Conservation (phyloP, 2,113 vertebrate genomes). For the Pelvicachromis taeniatus region DNA sequence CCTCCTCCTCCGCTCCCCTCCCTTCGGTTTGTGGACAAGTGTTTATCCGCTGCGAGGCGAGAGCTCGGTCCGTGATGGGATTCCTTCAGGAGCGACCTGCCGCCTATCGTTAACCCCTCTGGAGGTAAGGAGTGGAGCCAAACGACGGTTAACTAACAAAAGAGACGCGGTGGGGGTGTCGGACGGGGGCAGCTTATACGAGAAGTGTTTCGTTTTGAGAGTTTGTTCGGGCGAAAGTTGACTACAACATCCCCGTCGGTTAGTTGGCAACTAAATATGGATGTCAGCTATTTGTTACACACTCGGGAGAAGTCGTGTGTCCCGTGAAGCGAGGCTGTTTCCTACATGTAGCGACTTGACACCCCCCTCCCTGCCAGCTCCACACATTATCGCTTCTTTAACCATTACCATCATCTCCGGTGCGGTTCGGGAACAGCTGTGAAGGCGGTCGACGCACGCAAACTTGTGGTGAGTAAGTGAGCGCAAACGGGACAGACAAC, state of each 20-base stretch:
- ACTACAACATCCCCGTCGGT: neutral
- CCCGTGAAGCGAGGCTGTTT: neutral
- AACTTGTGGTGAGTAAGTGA: slow-evolving; percentile 65
- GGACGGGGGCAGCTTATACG: neutral
- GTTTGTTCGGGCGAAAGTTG: slow-evolving; percentile 39
- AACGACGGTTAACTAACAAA: neutral
- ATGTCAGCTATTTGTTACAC: neutral
- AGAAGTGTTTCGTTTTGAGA: neutral
- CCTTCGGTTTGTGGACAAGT: neutral
- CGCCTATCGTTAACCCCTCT: neutral
- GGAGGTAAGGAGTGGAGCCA: slow-evolving; percentile 46
- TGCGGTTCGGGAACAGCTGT: slow-evolving; percentile 23
- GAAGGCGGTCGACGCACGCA: slow-evolving; percentile 36
- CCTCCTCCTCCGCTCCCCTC: neutral
- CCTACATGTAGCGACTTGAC: neutral
- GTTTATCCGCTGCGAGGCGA: neutral
- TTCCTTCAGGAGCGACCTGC: slow-evolving; percentile 43
- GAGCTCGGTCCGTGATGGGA: slow-evolving; percentile 25
- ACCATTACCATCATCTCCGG: neutral
- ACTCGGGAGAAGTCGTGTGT: slow-evolving; percentile 1
- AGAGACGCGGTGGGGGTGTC: neutral
- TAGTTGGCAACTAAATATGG: neutral
- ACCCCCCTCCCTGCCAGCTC: neutral
- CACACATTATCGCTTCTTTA: neutral
- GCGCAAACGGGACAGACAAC: slow-evolving; percentile 75